These are phyloP conservation scores for Dendrocincla fuliginosa DNA, from an alignment of 2,797 vertebrate species.

Conservation along the genomic window DNA sequence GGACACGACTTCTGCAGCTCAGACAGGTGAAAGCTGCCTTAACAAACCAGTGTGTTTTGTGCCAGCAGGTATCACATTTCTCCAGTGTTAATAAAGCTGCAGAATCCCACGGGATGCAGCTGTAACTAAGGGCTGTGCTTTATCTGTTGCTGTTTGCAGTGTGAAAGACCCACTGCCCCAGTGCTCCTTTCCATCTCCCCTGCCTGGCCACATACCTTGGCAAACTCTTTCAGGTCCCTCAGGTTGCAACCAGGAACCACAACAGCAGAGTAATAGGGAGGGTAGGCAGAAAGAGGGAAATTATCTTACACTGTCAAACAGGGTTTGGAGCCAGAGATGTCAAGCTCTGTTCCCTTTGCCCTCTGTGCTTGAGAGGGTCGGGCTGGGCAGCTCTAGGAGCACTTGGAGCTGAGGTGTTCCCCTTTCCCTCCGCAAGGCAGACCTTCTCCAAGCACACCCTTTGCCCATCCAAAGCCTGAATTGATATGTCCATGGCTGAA, in stretches of 20 bases:
- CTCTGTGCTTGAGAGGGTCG: neutral
- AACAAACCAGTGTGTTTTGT: neutral
- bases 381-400: neutral
- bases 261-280: neutral
- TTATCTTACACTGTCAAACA: neutral
- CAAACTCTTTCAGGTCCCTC: neutral
- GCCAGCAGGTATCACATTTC: neutral
- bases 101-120: neutral
- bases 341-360: neutral
- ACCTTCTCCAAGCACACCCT: accelerated
- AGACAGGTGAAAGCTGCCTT: neutral
- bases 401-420: neutral
- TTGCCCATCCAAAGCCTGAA: neutral
- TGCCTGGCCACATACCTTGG: neutral
- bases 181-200: neutral
- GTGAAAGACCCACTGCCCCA: neutral
- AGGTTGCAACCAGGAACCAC: neutral
- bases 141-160: neutral
- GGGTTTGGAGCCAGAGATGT: neutral
- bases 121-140: neutral
- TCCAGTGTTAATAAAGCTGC: neutral
- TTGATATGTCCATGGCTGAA: neutral
- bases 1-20: neutral
- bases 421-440: neutral
- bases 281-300: neutral